Evolutionary conservation across 1,140 invertebrate species (phyloP), one percentile per base, ranked within the genome.

Genomic region (Zaprionus kolodkinae): DNA sequence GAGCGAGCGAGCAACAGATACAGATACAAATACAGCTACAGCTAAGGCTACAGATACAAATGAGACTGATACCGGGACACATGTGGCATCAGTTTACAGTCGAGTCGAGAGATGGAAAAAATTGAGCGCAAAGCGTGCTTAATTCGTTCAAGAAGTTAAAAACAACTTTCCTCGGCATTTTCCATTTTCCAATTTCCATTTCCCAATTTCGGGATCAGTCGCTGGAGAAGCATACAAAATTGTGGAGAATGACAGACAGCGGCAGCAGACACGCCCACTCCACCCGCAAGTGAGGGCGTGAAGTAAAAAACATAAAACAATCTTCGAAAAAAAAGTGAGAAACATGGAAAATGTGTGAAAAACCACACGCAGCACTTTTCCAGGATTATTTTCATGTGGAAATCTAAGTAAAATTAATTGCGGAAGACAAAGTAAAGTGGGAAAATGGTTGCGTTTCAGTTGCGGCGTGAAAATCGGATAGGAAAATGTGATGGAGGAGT

Each of bases 361-460:
- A 89, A 85, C 81, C 85, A 85, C 85, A 89, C 85, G 64, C 78
- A 68, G 55, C 27, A 80, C 68, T 73, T 55, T 43, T 30, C 57
- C 57, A 43, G 40, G 40, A 43, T 43, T 43, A 43, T 36, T 70
- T 76, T 77, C 63, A 60, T 62, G 12, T n/a, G 30, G 90, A 82
- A 91, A 90, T 90, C 79, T 79, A 76, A 91, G 90, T 90, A 91
- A 91, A 78, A 91, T 91, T 91, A 91, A 91, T 91, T 91, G 55
- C 66, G n/a, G 40, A 78, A 64, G 17, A 11, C 4, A 60, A 40
- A 66, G 38, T 67, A 50, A 85, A 89, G 64, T 36, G 21, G 40
- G 64, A 54, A 50, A 50, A 25, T 7, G 3, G 45, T 25, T 25
- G 17, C 45, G 45, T 10, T 50, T 50, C 17, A 50, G 45, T 50